These are phyloP conservation scores for Trichonephila clavata DNA, from an alignment of 1,140 invertebrate genomes.

Conservation along the genomic window DNA sequence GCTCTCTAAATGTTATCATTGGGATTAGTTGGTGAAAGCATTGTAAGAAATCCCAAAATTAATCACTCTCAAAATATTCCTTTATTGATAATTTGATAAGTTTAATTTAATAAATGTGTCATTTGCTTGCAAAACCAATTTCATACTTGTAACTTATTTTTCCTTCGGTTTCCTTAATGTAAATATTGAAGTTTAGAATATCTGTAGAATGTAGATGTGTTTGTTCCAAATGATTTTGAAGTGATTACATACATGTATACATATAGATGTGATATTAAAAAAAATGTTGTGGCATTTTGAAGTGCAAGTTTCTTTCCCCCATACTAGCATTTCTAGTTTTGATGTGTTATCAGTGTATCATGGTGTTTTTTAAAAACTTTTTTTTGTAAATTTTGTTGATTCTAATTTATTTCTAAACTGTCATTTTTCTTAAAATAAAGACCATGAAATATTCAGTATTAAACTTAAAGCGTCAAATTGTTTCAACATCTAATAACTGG, in stretches of 20 bases:
- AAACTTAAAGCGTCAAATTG: background rate
- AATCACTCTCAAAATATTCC: background rate
- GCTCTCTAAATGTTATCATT: slow-evolving; percentile 67
- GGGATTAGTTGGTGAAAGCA: slow-evolving; percentile 54
- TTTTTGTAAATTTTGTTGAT: background rate
- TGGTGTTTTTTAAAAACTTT: background rate
- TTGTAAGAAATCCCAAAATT: background rate
- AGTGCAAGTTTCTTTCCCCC: no score
- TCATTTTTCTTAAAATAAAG: background rate
- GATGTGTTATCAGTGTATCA: no score
- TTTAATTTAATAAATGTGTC: slow-evolving; percentile 26
- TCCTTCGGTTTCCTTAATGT: background rate
- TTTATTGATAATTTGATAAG: slow-evolving; percentile 11
- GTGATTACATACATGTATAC: background rate
- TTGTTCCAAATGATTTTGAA: slow-evolving; percentile 12
- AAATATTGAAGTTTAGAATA: slow-evolving; percentile 35
- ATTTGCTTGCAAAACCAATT: slow-evolving; percentile 10
- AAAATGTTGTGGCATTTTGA: background rate
- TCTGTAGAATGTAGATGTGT: slow-evolving; percentile 9
- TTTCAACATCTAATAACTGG: background rate
- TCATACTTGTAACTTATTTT: background rate
- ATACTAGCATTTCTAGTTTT: no score
- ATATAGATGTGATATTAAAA: slow-evolving; percentile 31
- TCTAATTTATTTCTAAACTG: background rate
- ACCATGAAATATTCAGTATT: background rate